phyloP scores from a whole-genome alignment of 2,888 invertebrate genomes.

The Cyclophora punctaria region DNA sequence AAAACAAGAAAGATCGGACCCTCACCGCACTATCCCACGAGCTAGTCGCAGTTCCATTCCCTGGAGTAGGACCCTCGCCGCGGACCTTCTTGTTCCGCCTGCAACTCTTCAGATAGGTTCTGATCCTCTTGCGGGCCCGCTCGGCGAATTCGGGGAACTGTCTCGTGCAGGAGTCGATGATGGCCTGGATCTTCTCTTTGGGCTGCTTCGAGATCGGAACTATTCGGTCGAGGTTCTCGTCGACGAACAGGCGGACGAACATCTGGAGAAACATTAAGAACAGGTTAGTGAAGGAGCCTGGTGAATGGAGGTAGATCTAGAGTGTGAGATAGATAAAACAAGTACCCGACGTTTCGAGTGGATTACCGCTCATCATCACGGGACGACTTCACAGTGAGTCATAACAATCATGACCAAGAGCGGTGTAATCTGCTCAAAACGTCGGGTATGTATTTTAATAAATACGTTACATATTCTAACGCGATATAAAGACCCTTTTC shows the following conservation, averaged over 20 bases:
- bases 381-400: too few relatives aligned
- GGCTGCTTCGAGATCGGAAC: constrained; percentile 98
- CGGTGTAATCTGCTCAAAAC: too few relatives aligned
- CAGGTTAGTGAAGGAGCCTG: constrained; percentile 14
- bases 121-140: constrained; percentile 93
- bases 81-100: constrained; percentile 94
- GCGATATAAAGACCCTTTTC: too few relatives aligned
- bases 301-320: too few relatives aligned
- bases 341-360: too few relatives aligned
- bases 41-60: constrained; percentile 68
- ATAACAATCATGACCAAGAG: too few relatives aligned
- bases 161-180: constrained; percentile 96
- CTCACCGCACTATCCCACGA: constrained; percentile 92
- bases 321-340: too few relatives aligned
- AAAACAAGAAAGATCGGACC: constrained; percentile 55
- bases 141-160: constrained; percentile 98
- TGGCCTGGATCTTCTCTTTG: constrained; percentile 97
- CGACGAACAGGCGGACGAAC: constrained; percentile 97
- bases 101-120: constrained; percentile 97
- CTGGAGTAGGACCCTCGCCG: constrained; percentile 76
- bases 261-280: constrained; percentile 77
- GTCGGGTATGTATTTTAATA: too few relatives aligned
- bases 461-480: too few relatives aligned
- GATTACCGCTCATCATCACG: too few relatives aligned
- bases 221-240: constrained; percentile 96